Evolutionary conservation across 2,888 invertebrate genomes (phyloP).

Genomic region (Aproaerema taeniolella): DNA sequence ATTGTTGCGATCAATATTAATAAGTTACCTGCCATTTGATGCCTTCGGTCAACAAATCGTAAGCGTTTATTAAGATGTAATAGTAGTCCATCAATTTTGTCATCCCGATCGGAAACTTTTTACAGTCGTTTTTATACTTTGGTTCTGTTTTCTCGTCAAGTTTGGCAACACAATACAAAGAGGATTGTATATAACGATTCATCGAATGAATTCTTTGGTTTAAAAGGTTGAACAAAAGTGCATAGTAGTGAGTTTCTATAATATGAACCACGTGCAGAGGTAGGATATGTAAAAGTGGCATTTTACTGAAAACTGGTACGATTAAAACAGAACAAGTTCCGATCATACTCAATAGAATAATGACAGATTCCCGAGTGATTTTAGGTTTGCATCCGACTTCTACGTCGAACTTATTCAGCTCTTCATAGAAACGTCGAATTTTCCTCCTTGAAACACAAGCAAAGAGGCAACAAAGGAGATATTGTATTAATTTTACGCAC

Average conservation of each 20-base stretch:
- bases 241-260: slow-evolving; percentile 7
- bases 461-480: slow-evolving; percentile 14
- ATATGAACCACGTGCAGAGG: slow-evolving; percentile 4
- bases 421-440: slow-evolving; percentile 17
- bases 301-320: neutral
- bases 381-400: neutral
- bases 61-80: slow-evolving; percentile 19
- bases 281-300: neutral
- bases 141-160: neutral
- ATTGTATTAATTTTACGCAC: slow-evolving; percentile 11
- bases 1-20: neutral
- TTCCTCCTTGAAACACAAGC: slow-evolving; percentile 14
- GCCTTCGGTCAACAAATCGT: slow-evolving; percentile 20
- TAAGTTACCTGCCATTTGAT: slow-evolving; percentile 25
- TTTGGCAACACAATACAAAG: neutral
- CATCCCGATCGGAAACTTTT: neutral
- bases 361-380: neutral
- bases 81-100: slow-evolving; percentile 14
- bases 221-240: slow-evolving; percentile 2
- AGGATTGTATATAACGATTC: slow-evolving; percentile 1
- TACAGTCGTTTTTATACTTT: neutral
- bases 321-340: neutral
- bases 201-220: slow-evolving; percentile 1
- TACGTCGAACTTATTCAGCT: slow-evolving; percentile 4
- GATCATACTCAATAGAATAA: neutral